A percentile compares a stretch with the other conserved stretches of the same genome.
Evolutionary conservation across 2,888 invertebrate genomes (phyloP).

Genomic region (Eurytoma adleriae): DNA sequence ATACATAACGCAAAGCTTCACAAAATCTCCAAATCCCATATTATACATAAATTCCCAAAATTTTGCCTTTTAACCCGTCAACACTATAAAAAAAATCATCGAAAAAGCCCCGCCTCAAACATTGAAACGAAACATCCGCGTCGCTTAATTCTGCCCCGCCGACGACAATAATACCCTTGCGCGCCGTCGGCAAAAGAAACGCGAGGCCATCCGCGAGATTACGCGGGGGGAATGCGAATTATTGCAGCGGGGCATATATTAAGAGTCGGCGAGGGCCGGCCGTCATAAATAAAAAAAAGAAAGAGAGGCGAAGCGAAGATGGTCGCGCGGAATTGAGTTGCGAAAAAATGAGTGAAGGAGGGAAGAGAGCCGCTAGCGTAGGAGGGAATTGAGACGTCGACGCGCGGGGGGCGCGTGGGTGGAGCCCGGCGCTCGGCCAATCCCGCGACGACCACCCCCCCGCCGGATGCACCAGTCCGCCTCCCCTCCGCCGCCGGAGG

Average conservation of each 20-base stretch:
- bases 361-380: neutral
- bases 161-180: neutral
- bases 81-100: too few relatives aligned
- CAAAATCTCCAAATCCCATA: too few relatives aligned
- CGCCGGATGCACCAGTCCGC: slow-evolving; percentile 35
- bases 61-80: too few relatives aligned
- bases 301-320: neutral
- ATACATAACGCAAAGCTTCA: too few relatives aligned
- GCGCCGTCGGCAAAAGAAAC: too few relatives aligned
- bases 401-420: slow-evolving; percentile 17
- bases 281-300: neutral
- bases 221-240: slow-evolving; percentile 1
- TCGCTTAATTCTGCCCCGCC: too few relatives aligned
- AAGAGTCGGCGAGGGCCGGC: neutral
- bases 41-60: too few relatives aligned
- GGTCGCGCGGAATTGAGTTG: slow-evolving; percentile 30
- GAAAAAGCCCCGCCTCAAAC: too few relatives aligned
- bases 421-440: slow-evolving; percentile 35
- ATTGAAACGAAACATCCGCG: too few relatives aligned
- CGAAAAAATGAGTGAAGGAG: slow-evolving; percentile 33
- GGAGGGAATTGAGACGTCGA: slow-evolving; percentile 55
- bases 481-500: neutral
- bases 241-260: neutral
- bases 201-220: neutral
- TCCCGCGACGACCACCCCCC: slow-evolving; percentile 22